Evolutionary conservation across 2,113 vertebrate species (phyloP).

Genomic region (Pygathrix nemaeus): DNA sequence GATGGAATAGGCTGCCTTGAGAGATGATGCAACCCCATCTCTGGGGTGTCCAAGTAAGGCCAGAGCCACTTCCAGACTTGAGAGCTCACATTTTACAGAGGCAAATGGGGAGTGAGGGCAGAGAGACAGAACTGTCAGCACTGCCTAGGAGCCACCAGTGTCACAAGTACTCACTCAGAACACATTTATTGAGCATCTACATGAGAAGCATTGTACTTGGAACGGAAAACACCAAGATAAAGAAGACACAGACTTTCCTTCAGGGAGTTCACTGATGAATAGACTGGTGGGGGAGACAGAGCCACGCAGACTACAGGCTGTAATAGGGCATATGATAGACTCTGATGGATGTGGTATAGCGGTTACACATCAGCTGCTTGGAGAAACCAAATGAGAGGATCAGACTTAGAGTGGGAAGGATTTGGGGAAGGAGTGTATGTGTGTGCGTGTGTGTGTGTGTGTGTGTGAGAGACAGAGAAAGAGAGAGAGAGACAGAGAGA

Average conservation of each 20-base stretch:
- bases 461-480: not conserved
- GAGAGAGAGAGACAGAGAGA: no score
- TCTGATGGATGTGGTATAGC: not conserved
- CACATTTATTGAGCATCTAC: not conserved
- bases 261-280: not conserved
- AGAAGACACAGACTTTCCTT: conserved; percentile 6
- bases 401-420: not conserved
- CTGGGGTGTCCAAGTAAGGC: not conserved
- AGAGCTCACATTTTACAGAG: not conserved
- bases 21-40: not conserved
- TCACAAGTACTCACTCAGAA: not conserved
- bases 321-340: not conserved
- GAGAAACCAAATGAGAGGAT: not conserved
- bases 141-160: not conserved
- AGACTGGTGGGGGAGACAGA: conserved; percentile 54
- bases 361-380: not conserved
- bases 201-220: not conserved
- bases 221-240: not conserved
- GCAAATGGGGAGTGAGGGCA: not conserved
- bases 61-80: not conserved
- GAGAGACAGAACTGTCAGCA: not conserved
- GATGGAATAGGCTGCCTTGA: not conserved
- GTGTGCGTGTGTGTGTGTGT: not conserved
- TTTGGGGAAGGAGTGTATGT: not conserved
- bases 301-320: not conserved